Conservation (phyloP, 2,113 vertebrate genomes). For the Upupa epops region DNA sequence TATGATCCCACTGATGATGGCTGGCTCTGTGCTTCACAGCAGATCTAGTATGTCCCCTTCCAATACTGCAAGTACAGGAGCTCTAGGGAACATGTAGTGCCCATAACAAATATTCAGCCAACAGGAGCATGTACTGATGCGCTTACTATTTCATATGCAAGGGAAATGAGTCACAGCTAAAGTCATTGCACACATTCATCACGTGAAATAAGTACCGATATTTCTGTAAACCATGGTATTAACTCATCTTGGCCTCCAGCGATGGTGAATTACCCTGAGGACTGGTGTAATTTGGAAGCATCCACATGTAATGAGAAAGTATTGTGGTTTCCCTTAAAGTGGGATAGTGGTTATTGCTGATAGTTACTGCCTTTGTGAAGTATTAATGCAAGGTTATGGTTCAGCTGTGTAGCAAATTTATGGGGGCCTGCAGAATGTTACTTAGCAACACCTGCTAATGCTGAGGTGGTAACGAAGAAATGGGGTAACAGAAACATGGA, state of each 20-base stretch:
- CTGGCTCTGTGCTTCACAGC: neutral
- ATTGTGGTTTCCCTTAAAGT: neutral
- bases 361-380: conserved; percentile 25
- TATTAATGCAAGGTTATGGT: neutral
- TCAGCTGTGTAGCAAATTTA: neutral
- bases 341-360: neutral
- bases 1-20: accelerated
- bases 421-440: neutral
- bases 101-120: neutral
- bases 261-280: neutral
- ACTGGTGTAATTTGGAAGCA: neutral
- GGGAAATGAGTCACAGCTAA: neutral
- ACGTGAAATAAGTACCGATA: neutral
- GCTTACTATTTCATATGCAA: neutral
- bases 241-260: neutral
- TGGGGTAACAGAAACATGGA: neutral
- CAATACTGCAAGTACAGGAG: accelerated
- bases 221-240: neutral
- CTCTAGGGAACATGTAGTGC: accelerated
- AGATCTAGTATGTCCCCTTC: neutral
- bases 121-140: accelerated
- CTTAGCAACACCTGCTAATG: conserved; percentile 45
- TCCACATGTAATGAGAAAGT: neutral
- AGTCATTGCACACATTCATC: neutral
- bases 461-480: conserved; percentile 17